Evolutionary conservation across 2,113 vertebrate genomes (phyloP), one percentile per base, ranked within the genome.

Genomic region (Colinus virginianus): DNA sequence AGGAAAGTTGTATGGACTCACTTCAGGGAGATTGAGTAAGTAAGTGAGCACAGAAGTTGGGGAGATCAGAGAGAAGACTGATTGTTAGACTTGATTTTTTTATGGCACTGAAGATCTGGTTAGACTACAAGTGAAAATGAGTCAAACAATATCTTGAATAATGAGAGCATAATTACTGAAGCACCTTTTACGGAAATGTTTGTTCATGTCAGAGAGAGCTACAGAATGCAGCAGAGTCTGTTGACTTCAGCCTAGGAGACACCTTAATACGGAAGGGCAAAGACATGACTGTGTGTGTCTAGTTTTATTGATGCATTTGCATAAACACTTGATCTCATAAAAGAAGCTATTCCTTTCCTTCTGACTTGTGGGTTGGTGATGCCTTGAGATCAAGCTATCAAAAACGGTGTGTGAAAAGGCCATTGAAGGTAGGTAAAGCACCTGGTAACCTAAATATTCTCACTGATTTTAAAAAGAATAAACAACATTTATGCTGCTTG

Each of bases 41-140:
- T 87, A 90, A 94, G 71, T 87, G 59, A 92, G 46, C 23, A 53
- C 48, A 75, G 68, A 94, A 90, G 51, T 69, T 84, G 38, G 48
- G 79, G 90, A 87, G 91, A 96, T 90, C 61, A 90, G 72, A 88
- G 62, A 0, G 0, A 32, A 67, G 53, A 63, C 51, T 56, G 64
- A 83, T 53, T 53, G 67, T 68, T 75, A 48, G 49, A 17, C 16
- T 82, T 84, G 55, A 56, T 72, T 90, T 87, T 66, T 90, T 78
- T 34, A 21, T 40, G 76, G 15, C 87, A 86, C 11, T 71, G 82
- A 90, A 90, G 51, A 68, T 63, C 84, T 92, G 82, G 91, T 96
- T 92, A 80, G 82, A 80, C 94, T 85, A 70, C 84, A 84, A 93
- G 46, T 68, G 17, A 92, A 91, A 90, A 93, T 90, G 78, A 96